phyloP scores from a whole-genome alignment of 2,888 invertebrate species.

The Mystacides longicornis region DNA sequence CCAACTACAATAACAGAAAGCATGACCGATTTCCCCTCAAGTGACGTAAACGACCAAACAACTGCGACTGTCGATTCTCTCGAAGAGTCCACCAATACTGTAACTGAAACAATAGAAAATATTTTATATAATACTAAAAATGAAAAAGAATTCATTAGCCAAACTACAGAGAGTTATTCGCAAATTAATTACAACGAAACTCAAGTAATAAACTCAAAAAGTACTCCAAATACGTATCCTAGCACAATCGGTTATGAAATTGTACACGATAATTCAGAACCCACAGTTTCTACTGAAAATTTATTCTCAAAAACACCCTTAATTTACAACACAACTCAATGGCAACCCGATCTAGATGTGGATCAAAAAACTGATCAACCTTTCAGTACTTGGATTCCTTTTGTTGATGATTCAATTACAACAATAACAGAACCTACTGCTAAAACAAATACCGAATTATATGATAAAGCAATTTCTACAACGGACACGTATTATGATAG shows the following conservation, averaged over 20 bases:
- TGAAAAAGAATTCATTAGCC: neutral
- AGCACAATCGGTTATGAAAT: too few relatives aligned
- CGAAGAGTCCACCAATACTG: neutral
- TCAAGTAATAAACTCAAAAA: too few relatives aligned
- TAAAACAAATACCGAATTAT: neutral
- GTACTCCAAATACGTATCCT: too few relatives aligned
- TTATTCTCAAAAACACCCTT: too few relatives aligned
- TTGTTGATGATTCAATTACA: neutral
- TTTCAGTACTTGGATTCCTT: neutral
- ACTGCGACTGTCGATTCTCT: neutral
- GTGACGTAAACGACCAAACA: slow-evolving; percentile 7
- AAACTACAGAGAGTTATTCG: neutral
- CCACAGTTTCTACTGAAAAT: too few relatives aligned
- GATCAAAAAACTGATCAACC: neutral
- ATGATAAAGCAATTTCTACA: neutral
- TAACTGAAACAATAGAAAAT: neutral
- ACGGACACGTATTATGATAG: too few relatives aligned
- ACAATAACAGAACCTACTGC: neutral
- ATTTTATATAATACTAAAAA: neutral
- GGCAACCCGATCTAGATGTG: too few relatives aligned
- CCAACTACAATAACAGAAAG: slow-evolving; percentile 28
- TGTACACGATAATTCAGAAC: too few relatives aligned
- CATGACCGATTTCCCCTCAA: slow-evolving; percentile 2
- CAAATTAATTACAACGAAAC: neutral
- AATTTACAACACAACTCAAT: too few relatives aligned